Percentiles rank a stretch among this genome's conserved stretches.
Conservation (phyloP, 92 coral and sea anemone genomes). For the Porites rus region DNA sequence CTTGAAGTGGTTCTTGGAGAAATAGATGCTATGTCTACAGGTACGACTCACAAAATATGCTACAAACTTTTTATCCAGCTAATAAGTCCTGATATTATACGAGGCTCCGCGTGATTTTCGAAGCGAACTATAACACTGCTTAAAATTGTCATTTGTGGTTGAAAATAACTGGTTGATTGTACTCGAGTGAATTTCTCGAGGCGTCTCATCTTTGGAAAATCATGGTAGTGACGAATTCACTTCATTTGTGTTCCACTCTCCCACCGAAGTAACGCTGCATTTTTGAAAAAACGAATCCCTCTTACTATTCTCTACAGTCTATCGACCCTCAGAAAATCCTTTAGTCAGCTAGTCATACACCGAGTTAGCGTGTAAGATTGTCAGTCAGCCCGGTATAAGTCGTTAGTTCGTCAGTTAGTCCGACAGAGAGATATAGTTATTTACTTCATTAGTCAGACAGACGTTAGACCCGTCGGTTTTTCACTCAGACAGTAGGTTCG, state of each 20-base stretch:
- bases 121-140: not conserved
- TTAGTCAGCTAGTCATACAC: not conserved
- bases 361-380: not conserved
- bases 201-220: too few relatives aligned
- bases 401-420: not conserved
- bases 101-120: not conserved
- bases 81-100: not conserved
- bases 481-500: not conserved
- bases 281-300: too few relatives aligned
- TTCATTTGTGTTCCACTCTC: too few relatives aligned
- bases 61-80: not conserved
- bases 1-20: constrained; percentile 54
- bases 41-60: constrained; percentile 21
- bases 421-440: not conserved
- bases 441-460: not conserved
- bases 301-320: too few relatives aligned
- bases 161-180: too few relatives aligned
- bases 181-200: too few relatives aligned
- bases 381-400: not conserved
- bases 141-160: too few relatives aligned
- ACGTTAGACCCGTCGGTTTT: not conserved
- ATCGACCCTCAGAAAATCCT: too few relatives aligned
- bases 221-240: too few relatives aligned
- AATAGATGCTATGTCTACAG: constrained; percentile 73
- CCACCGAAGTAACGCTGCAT: too few relatives aligned